Evolutionary conservation across 2,797 vertebrate genomes (phyloP).

Genomic region (Rhabdomys pumilio): DNA sequence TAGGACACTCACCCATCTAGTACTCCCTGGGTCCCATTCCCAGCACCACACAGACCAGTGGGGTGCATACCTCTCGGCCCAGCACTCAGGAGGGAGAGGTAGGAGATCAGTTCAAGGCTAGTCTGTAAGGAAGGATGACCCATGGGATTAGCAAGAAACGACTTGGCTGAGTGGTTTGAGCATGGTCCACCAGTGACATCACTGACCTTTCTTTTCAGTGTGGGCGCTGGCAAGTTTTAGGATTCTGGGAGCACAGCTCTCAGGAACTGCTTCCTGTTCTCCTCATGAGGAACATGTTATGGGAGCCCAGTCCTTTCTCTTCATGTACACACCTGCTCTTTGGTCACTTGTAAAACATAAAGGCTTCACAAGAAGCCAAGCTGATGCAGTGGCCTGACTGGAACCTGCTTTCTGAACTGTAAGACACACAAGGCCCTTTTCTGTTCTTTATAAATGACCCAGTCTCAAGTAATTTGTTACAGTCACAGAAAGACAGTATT

Average conservation of each 20-base stretch:
- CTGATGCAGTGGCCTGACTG: background rate
- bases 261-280: background rate
- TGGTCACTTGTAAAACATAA: background rate
- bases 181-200: no score
- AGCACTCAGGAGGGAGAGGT: background rate
- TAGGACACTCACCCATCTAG: no score
- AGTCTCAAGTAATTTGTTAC: background rate
- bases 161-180: background rate
- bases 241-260: no score
- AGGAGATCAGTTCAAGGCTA: background rate
- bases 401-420: background rate
- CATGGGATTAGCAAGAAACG: background rate
- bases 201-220: background rate
- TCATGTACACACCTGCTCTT: background rate
- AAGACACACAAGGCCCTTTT: background rate
- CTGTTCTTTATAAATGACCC: background rate
- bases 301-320: background rate
- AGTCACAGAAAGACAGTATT: background rate
- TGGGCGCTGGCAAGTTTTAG: background rate
- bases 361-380: background rate
- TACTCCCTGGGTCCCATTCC: background rate
- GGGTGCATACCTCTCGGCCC: background rate
- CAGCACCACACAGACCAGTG: background rate
- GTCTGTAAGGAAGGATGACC: background rate
- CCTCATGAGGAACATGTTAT: background rate